Evolutionary conservation across 92 coral and sea anemone species (phyloP).

Genomic region (Zoanthus sociatus): DNA sequence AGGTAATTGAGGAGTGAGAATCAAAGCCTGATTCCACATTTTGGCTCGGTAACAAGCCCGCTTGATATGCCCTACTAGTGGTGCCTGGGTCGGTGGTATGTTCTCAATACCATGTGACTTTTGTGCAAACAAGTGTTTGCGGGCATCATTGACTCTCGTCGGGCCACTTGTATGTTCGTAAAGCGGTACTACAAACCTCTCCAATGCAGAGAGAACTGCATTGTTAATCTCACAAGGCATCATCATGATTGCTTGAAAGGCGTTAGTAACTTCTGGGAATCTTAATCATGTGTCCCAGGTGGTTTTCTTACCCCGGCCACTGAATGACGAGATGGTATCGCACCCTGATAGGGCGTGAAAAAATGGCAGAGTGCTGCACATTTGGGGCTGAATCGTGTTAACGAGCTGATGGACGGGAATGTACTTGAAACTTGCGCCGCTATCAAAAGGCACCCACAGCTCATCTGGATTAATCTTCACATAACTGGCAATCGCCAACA

Average conservation of each 20-base stretch:
- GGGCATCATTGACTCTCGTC: not conserved
- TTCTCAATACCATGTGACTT: not conserved
- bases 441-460: constrained; percentile 44
- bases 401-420: constrained; percentile 9
- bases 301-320: constrained; percentile 50
- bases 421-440: constrained; percentile 33
- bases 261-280: constrained; percentile 33
- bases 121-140: not conserved
- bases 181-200: not conserved
- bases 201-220: constrained; percentile 10
- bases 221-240: constrained; percentile 26
- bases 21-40: constrained; percentile 23
- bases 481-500: constrained; percentile 48
- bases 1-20: constrained; percentile 36
- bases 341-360: not conserved
- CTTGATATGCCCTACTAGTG: constrained; percentile 13
- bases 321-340: constrained; percentile 5
- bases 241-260: not conserved
- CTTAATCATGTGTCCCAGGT: constrained; percentile 36
- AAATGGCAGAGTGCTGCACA: not conserved
- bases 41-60: constrained; percentile 46
- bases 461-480: constrained; percentile 13
- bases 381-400: not conserved
- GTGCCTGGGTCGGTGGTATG: too few relatives aligned
- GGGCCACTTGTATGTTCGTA: not conserved